Percentiles rank a stretch among this genome's conserved stretches.
Evolutionary conservation across 2,113 vertebrate species (phyloP).

Genomic region (Tilapia sparmanii): DNA sequence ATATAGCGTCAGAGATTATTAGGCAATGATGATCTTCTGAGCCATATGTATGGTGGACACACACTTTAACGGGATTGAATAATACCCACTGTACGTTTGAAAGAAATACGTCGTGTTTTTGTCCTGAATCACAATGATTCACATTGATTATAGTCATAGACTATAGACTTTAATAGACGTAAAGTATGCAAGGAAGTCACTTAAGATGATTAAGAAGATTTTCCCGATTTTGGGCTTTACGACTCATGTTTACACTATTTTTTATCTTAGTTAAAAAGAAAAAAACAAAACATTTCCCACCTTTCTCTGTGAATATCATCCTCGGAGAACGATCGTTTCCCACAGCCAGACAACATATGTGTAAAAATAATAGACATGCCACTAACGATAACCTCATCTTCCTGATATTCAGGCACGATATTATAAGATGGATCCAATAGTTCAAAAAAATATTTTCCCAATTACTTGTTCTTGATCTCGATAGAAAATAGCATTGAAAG

Average conservation of each 20-base stretch:
- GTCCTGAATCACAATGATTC: background rate
- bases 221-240: background rate
- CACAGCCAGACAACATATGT: background rate
- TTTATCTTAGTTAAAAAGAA: fast-evolving
- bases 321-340: background rate
- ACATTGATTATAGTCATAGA: background rate
- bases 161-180: background rate
- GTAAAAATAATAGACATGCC: background rate
- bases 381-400: background rate
- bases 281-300: background rate
- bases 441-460: background rate
- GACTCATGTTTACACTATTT: background rate
- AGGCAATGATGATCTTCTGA: background rate
- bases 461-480: background rate
- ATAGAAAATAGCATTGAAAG: background rate
- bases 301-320: conserved; percentile 19
- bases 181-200: background rate
- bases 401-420: background rate
- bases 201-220: background rate
- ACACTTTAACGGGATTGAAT: background rate
- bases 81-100: background rate
- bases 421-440: background rate
- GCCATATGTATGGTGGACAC: background rate
- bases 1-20: background rate
- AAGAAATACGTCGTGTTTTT: background rate